Evolutionary conservation across 1,140 invertebrate genomes (phyloP), one percentile per base, ranked within the genome.

Genomic region (Diorhabda sublineata): DNA sequence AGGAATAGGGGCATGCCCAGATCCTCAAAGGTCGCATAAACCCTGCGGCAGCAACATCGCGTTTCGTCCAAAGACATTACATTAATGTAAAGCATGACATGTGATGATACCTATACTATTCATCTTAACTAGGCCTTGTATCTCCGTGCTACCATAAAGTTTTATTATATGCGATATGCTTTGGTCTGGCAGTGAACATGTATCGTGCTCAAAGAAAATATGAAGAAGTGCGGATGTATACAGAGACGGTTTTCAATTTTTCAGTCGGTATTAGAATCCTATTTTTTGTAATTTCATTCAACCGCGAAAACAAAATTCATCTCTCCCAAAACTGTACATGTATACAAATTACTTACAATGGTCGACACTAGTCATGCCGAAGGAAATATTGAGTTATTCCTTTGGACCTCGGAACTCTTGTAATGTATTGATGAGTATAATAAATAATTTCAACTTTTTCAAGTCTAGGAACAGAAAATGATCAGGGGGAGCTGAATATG

Each of bases 1-100:
- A 58, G 44, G 64, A 58, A 65, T 65, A 57, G 45, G 64, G 47
- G 26, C 42, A 4, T 3, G 61, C 3, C 5, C 47, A 52, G 42
- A n/a, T 44, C 47, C 64, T 56, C 64, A 5, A 41, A 65, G 64
- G 64, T 65, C 52, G 64, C 41, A 42, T 65, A 65, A 58, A 58
- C 41, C 42, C 44, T 4, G 43, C 42, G 64, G 8, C 64, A 52
- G 6, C 47, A 6, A n/a, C 47, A 6, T 65, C 64, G 42, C 67
- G 68, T 71, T 68, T 68, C 66, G 69, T 58, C 57, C 47, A 65
- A 67, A 71, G 70, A 71, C 70, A 66, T 71, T 66, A 68, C 70
- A 71, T 71, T 71, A 71, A 71, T 69, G 70, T 71, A 69, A 65
- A 69, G 70, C 70, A 69, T 72, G 71, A 72, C 68, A 66, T 72